Base-by-base conservation (phyloP, 1,140 invertebrate genomes). In the Carcinoscorpius rotundicauda region DNA sequence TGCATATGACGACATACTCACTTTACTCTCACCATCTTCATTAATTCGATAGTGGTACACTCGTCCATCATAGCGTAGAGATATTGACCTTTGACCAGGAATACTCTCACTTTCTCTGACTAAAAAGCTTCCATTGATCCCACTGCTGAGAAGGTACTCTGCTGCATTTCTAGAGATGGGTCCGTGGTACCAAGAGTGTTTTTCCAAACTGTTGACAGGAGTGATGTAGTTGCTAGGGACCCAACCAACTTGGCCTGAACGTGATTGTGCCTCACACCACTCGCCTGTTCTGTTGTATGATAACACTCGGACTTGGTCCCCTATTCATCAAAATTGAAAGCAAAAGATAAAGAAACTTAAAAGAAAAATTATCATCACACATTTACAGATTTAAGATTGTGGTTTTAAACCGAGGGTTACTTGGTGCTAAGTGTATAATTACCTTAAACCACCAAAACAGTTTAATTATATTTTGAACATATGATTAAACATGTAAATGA, bases 181-280 rank as follows among this genome's bases (percentile, higher is more conserved):
- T 29, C 97, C 97, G 77, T 99, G 94, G 78, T 96, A 97, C 96
- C 96, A 98, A 29, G 92, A 95, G 82, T 98, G 96, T 77, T 98
- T 99, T 77, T 99, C 97, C 56, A 98, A 79, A 6, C 93, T 97
- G 80, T 98, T 98, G n/a, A 97, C 87, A 0, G 96, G 95, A 48
- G 95, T 97, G 3, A 99, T 94, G 76, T 99, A 99, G 80, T 97
- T 97, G 70, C 91, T 91, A 64, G 97, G 94, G 69, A 98, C 95
- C 96, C 96, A 99, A 58, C 96, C 96, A 51, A 97, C 89, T 75
- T 91, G 87, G 59, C 91, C 91, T 49, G 84, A 83, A 60, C 85
- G 83, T 4, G 91, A 91, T 75, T 97, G 91, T 9, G 97, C 97
- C 97, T 99, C 95, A 77, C 96, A 98, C 97, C 97, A 99, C 82